Base-by-base conservation (phyloP, 2,113 vertebrate genomes). In the Pica pica region DNA sequence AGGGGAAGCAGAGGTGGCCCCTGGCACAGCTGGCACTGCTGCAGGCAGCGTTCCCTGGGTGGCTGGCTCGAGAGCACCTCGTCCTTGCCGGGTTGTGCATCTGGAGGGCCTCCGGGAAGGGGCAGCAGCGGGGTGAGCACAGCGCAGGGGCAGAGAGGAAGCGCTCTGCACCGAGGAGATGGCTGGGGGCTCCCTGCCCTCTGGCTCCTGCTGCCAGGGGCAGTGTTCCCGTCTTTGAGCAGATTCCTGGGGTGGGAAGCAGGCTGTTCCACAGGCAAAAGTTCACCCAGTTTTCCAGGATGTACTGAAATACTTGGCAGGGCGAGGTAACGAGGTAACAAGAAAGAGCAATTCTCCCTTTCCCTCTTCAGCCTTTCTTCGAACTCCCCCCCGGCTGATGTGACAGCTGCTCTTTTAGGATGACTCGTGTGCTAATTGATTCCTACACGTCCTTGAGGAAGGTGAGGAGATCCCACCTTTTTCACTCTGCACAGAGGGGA, bases 1-100 rank as follows among this genome's bases (percentile, higher is more conserved):
- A 57, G 30, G 39, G 73, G 39, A 21, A 27, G 53, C 26, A 21
- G 49, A 24, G 59, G 35, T 18, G 49, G 44, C 28, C 16, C 44
- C 28, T 33, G 19, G 59, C 35, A 39, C 1, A 6, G 28, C 55
- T 46, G 35, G 16, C 30, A 33, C 37, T 31, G n/a, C 47, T 52
- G 28, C 33, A 50, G 50, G 30, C 41, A 61, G 26, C 0, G 0
- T 69, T 75, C 70, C 18, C 80, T 56, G 60, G 35, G 17, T 10
- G 31, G 42, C 39, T 22, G 46, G 27, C 46, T 56, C 0, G 1
- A 85, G 37, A 18, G 44, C 27, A 9, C 1, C 1, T 71, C 24
- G 5, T 1, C 27, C 26, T 10, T 85, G 75, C 47, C 59, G 60
- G 44, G 7, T 33, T 63, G 50, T 78, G 35, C 56, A 21, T 64